phyloP scores from a whole-genome alignment of 1,140 invertebrate genomes.

The Aphelinus certus region DNA sequence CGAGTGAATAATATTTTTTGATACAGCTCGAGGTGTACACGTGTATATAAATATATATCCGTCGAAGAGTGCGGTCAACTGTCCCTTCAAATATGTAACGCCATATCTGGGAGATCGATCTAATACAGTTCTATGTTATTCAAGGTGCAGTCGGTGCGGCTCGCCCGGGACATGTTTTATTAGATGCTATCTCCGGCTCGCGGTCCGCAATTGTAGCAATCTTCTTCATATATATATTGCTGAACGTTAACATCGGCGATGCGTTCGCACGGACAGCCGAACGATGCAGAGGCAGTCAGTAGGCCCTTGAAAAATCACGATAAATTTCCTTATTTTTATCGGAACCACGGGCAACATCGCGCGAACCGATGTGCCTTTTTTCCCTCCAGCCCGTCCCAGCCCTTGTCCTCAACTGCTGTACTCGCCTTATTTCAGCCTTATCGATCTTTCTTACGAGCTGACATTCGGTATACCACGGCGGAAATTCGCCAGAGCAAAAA shows the following conservation, averaged over 20 bases:
- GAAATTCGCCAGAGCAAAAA: not conserved
- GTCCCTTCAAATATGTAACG: slow-evolving; percentile 30
- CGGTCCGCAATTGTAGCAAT: slow-evolving; percentile 34
- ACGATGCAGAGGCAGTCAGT: slow-evolving; percentile 9
- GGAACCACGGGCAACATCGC: slow-evolving; percentile 15
- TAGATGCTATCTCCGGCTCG: slow-evolving; percentile 29
- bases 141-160: slow-evolving; percentile 20
- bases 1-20: not conserved
- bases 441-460: slow-evolving; percentile 42
- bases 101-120: slow-evolving; percentile 33
- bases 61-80: slow-evolving; percentile 1
- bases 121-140: slow-evolving; percentile 36
- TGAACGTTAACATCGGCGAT: not conserved
- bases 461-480: slow-evolving; percentile 24
- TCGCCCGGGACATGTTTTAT: slow-evolving; percentile 29
- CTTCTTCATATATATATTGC: slow-evolving; percentile 28
- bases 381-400: not conserved
- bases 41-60: no score
- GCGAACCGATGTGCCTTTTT: slow-evolving; percentile 11
- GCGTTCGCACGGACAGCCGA: not conserved
- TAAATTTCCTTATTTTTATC: slow-evolving; percentile 40
- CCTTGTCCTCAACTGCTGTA: slow-evolving; percentile 31
- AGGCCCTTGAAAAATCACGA: slow-evolving; percentile 33
- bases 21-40: no score
- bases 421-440: slow-evolving; percentile 40